Evolutionary conservation across 2,888 invertebrate genomes (phyloP).

Genomic region (Neria commutata): DNA sequence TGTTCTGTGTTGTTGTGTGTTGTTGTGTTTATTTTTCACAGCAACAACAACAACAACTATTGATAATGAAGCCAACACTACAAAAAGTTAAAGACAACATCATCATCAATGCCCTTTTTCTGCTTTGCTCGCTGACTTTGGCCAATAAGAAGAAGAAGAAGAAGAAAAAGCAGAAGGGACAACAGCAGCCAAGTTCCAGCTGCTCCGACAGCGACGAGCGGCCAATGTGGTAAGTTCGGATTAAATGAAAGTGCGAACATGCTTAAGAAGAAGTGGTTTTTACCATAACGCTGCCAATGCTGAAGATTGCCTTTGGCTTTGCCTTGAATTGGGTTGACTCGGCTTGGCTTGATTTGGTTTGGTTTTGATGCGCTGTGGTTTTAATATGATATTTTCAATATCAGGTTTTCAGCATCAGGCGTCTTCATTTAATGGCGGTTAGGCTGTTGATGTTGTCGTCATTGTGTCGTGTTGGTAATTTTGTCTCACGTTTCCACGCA

Average conservation of each 20-base stretch:
- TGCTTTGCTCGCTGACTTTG: background rate
- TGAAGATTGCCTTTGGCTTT: background rate
- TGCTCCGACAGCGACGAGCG: background rate
- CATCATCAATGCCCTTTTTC: slow-evolving; percentile 8
- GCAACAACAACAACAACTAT: slow-evolving; percentile 6
- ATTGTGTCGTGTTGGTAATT: too few species aligned
- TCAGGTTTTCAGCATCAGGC: background rate
- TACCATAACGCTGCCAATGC: background rate
- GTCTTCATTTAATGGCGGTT: background rate
- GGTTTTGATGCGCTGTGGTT: slow-evolving; percentile 9
- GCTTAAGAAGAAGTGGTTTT: slow-evolving; percentile 21
- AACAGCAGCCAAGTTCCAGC: background rate
- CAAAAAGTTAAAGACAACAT: slow-evolving; percentile 27
- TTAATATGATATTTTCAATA: background rate
- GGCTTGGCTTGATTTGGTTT: background rate
- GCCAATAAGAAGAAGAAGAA: background rate
- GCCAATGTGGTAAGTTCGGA: slow-evolving; percentile 13
- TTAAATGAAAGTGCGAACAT: slow-evolving; percentile 31
- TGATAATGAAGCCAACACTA: slow-evolving; percentile 24
- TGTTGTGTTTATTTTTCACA: too few species aligned
- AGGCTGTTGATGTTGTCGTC: too few species aligned
- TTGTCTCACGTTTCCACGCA: too few species aligned
- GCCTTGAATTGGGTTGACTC: background rate
- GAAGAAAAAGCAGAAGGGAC: background rate
- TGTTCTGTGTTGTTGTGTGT: too few species aligned